Evolutionary conservation across 2,113 vertebrate species (phyloP).

Genomic region (Leptosomus discolor): DNA sequence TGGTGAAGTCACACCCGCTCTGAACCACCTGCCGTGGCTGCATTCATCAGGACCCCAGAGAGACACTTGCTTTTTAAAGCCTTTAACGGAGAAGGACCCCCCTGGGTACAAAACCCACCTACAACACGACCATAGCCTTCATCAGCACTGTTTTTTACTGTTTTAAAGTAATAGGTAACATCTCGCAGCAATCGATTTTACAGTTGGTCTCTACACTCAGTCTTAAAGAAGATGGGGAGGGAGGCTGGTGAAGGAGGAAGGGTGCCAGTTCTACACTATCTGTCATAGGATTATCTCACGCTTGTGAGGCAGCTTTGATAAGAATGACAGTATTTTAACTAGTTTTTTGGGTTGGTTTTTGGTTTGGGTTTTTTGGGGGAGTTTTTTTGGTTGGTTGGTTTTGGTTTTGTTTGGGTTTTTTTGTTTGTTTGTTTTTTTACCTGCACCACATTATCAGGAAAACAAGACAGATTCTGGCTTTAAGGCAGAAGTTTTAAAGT

Average conservation of each 20-base stretch:
- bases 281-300: background rate
- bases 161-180: background rate
- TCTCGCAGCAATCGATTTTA: background rate
- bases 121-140: background rate
- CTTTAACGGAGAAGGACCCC: background rate
- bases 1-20: background rate
- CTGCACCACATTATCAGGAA: background rate
- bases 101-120: too few species aligned
- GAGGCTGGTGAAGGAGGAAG: background rate
- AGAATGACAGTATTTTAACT: background rate
- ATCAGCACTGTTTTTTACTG: background rate
- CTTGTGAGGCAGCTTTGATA: background rate
- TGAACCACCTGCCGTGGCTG: background rate
- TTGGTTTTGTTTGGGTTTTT: too few species aligned
- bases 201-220: background rate
- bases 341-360: too few species aligned
- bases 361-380: too few species aligned
- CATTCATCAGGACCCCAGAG: background rate
- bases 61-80: background rate
- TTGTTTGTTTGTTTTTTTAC: background rate
- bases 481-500: background rate
- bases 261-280: background rate
- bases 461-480: background rate
- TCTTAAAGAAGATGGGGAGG: background rate
- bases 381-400: too few species aligned